Base-by-base conservation (phyloP, 2,888 invertebrate species). In the Scaptomyza cyrtandrae region DNA sequence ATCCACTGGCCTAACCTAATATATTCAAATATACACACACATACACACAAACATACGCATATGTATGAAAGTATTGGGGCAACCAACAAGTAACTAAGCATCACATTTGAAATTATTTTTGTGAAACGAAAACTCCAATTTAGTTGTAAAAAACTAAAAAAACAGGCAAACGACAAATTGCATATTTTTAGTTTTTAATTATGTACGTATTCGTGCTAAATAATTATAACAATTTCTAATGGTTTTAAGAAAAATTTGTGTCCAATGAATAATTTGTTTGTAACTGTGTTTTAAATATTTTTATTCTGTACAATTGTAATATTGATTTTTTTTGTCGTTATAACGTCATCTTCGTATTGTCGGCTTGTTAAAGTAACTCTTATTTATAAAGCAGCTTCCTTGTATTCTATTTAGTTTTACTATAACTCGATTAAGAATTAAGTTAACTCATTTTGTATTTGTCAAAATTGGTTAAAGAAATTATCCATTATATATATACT, bases 41-140 rank as follows among this genome's bases (percentile, higher is more conserved):
- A 16, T 13, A 27, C 10, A 31, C 11, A 54, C 29, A 37, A 11
- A 48, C 31, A 39, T 6, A 31, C 33, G 6, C 44, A 44, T 11
- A 39, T 66, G 67, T 63, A 37, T 63, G 53, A 31, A 56, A 71
- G 63, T 56, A 56, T 62, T 67, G 69, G 69, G 45, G 39, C 41
- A 69, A 52, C 50, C 48, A 52, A 54, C 37, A 55, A 73, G 53
- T 49, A 86, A 84, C 88, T 71, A 89, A 87, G 68, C 85, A 86
- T 86, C 85, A 86, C 85, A 69, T 70, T 83, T 88, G 89, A 86
- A 86, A 86, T 86, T 86, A 86, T 85, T 78, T 41, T 74, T 80
- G 61, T 75, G 69, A 80, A 75, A 67, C 44, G 65, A 84, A 55
- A 67, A 73, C 61, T 72, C 67, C 71, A 77, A 70, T 65, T 64